A percentile compares a stretch with the other conserved stretches of the same genome.
phyloP scores from a whole-genome alignment of 2,888 invertebrate species.

The Saturnia japonica region DNA sequence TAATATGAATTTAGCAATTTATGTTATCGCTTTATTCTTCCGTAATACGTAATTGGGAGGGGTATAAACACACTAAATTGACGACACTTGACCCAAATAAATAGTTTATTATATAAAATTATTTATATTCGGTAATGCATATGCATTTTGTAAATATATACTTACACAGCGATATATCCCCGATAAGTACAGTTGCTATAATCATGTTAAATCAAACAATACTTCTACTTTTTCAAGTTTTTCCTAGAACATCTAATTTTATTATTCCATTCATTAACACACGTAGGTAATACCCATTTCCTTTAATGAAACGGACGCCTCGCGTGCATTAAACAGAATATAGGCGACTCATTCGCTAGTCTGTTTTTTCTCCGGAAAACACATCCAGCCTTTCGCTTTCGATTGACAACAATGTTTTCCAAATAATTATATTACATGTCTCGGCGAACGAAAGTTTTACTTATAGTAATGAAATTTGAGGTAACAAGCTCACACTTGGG shows the following conservation, averaged over 20 bases:
- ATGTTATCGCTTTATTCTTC: too few relatives aligned
- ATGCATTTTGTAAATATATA: too few relatives aligned
- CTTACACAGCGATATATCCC: not conserved
- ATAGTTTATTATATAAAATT: too few relatives aligned
- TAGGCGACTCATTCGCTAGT: slow-evolving; percentile 6
- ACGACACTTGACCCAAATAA: too few relatives aligned
- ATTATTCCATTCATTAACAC: not conserved
- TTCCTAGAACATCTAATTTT: not conserved
- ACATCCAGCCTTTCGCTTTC: not conserved
- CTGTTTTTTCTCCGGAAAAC: slow-evolving; percentile 12
- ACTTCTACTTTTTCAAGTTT: not conserved
- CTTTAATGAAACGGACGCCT: slow-evolving; percentile 4
- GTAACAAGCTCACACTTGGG: not conserved
- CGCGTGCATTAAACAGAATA: not conserved
- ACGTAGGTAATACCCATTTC: not conserved
- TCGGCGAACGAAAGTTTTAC: not conserved
- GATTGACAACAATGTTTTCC: not conserved
- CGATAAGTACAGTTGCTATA: not conserved
- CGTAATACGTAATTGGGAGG: too few relatives aligned
- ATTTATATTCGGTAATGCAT: too few relatives aligned
- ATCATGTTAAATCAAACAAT: not conserved
- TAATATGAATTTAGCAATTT: too few relatives aligned
- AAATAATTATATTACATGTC: not conserved
- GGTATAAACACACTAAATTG: too few relatives aligned
- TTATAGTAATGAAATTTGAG: not conserved